Evolutionary conservation across 1,140 invertebrate species (phyloP).

Genomic region (Sinonovacula constricta): DNA sequence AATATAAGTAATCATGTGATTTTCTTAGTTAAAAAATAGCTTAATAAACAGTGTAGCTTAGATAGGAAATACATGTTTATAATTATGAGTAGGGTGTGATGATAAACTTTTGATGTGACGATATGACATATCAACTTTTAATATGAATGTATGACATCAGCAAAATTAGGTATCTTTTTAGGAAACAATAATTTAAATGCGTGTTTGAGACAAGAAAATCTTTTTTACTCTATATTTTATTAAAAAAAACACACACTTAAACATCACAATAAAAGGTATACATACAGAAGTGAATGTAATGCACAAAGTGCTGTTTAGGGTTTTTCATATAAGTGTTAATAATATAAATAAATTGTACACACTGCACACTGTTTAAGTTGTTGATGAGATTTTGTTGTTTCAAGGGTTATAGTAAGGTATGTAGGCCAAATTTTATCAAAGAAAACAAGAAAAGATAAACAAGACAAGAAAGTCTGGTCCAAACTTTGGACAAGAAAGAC

Average conservation of each 20-base stretch:
- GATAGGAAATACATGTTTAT: too few species aligned
- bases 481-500: conserved; percentile 5
- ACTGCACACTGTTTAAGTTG: background rate
- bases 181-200: too few species aligned
- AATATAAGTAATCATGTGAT: too few species aligned
- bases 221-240: background rate
- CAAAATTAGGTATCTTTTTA: too few species aligned
- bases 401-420: background rate
- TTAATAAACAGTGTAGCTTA: too few species aligned
- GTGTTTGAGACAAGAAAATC: too few species aligned
- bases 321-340: background rate
- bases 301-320: background rate
- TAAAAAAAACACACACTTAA: background rate
- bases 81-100: too few species aligned
- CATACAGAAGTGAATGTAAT: background rate
- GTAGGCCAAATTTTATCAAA: background rate
- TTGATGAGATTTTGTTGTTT: background rate
- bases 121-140: too few species aligned
- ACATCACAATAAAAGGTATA: background rate
- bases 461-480: background rate
- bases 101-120: too few species aligned
- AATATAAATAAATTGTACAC: conserved; percentile 1
- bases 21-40: too few species aligned
- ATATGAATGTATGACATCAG: too few species aligned
- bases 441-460: background rate